phyloP scores from a whole-genome alignment of 2,797 vertebrate species.

The Propithecus deckenii region DNA sequence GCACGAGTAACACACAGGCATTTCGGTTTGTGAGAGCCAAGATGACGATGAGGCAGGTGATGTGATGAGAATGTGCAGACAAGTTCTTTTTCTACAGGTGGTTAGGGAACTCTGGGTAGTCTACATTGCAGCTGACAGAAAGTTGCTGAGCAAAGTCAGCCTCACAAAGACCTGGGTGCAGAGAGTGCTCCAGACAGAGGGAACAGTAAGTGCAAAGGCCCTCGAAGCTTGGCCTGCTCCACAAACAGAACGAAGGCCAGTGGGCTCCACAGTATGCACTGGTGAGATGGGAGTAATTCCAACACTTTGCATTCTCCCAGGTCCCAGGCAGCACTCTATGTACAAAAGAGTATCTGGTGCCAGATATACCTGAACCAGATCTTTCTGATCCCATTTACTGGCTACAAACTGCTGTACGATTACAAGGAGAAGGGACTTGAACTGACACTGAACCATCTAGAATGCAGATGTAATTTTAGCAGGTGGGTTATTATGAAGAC shows the following conservation, averaged over 20 bases:
- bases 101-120: neutral
- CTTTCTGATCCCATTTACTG: neutral
- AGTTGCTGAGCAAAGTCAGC: neutral
- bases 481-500: neutral
- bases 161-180: neutral
- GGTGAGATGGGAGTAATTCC: neutral
- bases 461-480: neutral
- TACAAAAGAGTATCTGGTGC: neutral
- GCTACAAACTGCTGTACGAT: neutral
- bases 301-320: neutral
- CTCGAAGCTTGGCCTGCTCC: rapidly evolving
- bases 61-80: rapidly evolving
- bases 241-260: neutral
- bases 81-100: neutral
- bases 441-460: neutral
- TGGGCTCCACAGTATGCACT: rapidly evolving
- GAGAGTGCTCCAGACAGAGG: rapidly evolving
- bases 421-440: neutral
- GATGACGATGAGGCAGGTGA: neutral
- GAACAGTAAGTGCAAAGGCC: neutral
- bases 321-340: too few relatives aligned
- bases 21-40: neutral
- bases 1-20: neutral
- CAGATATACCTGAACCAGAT: neutral
- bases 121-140: neutral